phyloP scores from a whole-genome alignment of 2,888 invertebrate species.

The Catocala fraxini region DNA sequence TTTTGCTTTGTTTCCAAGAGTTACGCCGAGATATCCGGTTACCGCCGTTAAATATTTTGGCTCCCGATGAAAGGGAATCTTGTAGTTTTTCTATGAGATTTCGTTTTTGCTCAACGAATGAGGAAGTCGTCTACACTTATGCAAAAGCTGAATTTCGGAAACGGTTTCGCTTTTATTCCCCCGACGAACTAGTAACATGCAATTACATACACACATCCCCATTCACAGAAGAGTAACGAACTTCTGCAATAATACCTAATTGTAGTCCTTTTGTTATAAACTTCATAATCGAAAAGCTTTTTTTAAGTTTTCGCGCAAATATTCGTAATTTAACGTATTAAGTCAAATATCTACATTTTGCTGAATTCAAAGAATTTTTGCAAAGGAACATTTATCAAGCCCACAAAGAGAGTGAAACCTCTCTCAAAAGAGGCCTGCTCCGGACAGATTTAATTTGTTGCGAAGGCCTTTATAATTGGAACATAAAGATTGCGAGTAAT shows the following conservation, averaged over 20 bases:
- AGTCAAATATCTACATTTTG: conserved; percentile 77
- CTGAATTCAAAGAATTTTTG: conserved; percentile 83
- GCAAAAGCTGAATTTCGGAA: conserved; percentile 82
- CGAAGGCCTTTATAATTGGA: conserved; percentile 88
- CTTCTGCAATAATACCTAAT: conserved; percentile 59
- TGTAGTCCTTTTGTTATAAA: conserved; percentile 66
- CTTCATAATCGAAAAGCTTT: conserved; percentile 62
- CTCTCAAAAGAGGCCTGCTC: conserved; percentile 86
- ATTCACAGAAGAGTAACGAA: conserved; percentile 62
- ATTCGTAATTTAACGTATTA: conserved; percentile 79
- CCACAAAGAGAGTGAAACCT: conserved; percentile 87
- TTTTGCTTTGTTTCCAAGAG: conserved; percentile 86
- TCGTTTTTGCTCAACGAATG: conserved; percentile 81
- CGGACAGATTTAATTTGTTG: conserved; percentile 88
- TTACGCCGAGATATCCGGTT: conserved; percentile 84
- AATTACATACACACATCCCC: conserved; percentile 74
- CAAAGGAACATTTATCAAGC: conserved; percentile 86
- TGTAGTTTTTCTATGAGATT: conserved; percentile 78
- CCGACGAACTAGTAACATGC: conserved; percentile 75
- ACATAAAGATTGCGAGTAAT: conserved; percentile 88
- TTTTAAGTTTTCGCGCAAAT: conserved; percentile 66
- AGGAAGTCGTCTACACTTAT: conserved; percentile 84
- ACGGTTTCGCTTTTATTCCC: conserved; percentile 81
- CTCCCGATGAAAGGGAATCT: conserved; percentile 86
- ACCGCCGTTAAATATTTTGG: conserved; percentile 87